Conservation (phyloP, 2,113 vertebrate genomes). For the Labrus mixtus region DNA sequence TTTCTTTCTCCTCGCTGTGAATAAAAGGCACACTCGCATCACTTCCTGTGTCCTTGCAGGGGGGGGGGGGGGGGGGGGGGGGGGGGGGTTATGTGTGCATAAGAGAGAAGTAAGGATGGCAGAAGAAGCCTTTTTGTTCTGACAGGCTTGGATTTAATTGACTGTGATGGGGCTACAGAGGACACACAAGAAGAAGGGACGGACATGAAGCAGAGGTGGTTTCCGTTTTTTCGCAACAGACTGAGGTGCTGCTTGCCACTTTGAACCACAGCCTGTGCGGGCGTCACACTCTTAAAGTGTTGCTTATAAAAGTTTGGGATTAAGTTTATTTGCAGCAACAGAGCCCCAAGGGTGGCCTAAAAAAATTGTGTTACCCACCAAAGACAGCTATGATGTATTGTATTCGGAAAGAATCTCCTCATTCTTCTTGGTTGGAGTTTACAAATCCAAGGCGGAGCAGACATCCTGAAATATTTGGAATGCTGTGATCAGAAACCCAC, state of each 20-base stretch:
- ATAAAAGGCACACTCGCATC: slow-evolving; percentile 58
- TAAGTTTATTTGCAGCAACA: slow-evolving; percentile 17
- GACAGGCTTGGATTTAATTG: slow-evolving; percentile 79
- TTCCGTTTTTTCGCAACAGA: slow-evolving; percentile 41
- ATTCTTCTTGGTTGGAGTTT: slow-evolving; percentile 26
- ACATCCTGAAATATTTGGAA: slow-evolving; percentile 25
- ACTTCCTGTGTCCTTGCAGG: slow-evolving; percentile 54
- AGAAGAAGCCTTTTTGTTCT: slow-evolving; percentile 76
- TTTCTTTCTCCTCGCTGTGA: slow-evolving; percentile 63
- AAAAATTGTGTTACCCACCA: slow-evolving; percentile 28
- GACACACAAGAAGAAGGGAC: slow-evolving; percentile 50
- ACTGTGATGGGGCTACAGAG: slow-evolving; percentile 68
- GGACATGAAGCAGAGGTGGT: slow-evolving; percentile 53
- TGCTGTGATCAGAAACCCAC: slow-evolving; percentile 52
- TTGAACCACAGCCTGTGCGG: slow-evolving; percentile 6
- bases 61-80: slow-evolving; percentile 60
- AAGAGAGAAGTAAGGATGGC: slow-evolving; percentile 24
- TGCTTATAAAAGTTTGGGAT: slow-evolving; percentile 13
- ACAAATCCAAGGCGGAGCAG: slow-evolving; percentile 45
- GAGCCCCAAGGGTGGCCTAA: slow-evolving; percentile 7
- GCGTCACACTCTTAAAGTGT: not conserved
- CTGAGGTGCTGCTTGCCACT: slow-evolving; percentile 6
- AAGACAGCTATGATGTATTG: slow-evolving; percentile 4
- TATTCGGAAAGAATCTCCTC: not conserved
- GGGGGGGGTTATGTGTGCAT: slow-evolving; percentile 55